These are phyloP conservation scores for Stomorhina lunata DNA, from an alignment of 2,888 invertebrate species.

Conservation along the genomic window DNA sequence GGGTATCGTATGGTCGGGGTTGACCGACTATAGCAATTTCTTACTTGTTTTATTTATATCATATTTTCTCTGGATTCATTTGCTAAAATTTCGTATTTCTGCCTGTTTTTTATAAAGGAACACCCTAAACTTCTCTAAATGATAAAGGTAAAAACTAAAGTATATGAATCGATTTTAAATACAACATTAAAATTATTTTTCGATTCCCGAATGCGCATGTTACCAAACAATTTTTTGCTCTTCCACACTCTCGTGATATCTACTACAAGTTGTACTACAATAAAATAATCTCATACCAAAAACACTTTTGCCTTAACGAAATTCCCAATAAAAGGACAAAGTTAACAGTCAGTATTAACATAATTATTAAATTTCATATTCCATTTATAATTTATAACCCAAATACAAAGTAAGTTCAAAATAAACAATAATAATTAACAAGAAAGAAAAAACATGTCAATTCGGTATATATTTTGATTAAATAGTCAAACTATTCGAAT, in stretches of 20 bases:
- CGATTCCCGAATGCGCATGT: slow-evolving; percentile 30
- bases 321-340: slow-evolving; percentile 13
- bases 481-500: background rate
- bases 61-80: too few species aligned
- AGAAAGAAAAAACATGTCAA: background rate
- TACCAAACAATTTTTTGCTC: background rate
- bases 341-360: background rate
- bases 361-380: background rate
- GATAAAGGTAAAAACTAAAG: slow-evolving; percentile 28
- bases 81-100: background rate
- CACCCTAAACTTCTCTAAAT: slow-evolving; percentile 10
- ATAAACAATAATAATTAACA: background rate
- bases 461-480: background rate
- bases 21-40: too few species aligned
- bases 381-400: background rate
- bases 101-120: background rate
- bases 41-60: too few species aligned
- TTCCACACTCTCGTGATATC: background rate
- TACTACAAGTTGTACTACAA: background rate
- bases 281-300: background rate
- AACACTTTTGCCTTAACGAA: background rate
- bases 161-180: slow-evolving; percentile 54
- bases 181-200: slow-evolving; percentile 33
- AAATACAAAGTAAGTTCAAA: background rate
- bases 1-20: too few species aligned